These are phyloP conservation scores for Apodemus agrarius DNA, from an alignment of 2,797 vertebrate genomes.

Conservation along the genomic window DNA sequence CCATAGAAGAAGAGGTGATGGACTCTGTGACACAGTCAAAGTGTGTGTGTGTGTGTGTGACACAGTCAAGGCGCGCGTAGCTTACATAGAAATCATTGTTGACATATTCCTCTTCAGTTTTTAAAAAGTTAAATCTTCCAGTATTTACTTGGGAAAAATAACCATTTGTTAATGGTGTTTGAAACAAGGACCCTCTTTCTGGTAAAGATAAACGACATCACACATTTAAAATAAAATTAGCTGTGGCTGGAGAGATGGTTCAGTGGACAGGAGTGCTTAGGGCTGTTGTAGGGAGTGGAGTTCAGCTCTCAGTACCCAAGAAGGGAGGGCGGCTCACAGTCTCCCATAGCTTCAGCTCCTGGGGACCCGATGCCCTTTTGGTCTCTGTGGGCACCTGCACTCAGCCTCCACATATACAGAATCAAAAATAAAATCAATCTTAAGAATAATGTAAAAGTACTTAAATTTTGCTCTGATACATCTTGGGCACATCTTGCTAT, in stretches of 20 bases:
- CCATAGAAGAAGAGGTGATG: rapidly evolving
- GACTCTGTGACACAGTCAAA: neutral
- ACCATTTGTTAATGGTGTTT: neutral
- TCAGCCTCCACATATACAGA: neutral
- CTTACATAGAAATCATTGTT: neutral
- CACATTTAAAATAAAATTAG: neutral
- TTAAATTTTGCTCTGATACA: constrained; percentile 10
- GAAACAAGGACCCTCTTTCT: neutral
- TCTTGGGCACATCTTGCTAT: neutral
- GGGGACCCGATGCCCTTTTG: neutral
- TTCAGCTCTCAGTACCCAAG: neutral
- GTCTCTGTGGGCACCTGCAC: no score
- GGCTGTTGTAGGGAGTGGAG: neutral
- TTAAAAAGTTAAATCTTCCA: neutral
- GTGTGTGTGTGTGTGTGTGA: no score
- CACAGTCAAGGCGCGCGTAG: neutral
- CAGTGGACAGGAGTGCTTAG: neutral
- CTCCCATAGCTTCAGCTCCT: neutral
- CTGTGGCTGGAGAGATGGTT: neutral
- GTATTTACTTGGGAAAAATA: neutral
- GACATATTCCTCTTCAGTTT: neutral
- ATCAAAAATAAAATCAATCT: neutral
- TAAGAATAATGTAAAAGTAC: neutral
- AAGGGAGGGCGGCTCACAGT: no score
- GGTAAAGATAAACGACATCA: neutral